Conservation (phyloP, 2,888 invertebrate species). For the Drosophila imparisetae region DNA sequence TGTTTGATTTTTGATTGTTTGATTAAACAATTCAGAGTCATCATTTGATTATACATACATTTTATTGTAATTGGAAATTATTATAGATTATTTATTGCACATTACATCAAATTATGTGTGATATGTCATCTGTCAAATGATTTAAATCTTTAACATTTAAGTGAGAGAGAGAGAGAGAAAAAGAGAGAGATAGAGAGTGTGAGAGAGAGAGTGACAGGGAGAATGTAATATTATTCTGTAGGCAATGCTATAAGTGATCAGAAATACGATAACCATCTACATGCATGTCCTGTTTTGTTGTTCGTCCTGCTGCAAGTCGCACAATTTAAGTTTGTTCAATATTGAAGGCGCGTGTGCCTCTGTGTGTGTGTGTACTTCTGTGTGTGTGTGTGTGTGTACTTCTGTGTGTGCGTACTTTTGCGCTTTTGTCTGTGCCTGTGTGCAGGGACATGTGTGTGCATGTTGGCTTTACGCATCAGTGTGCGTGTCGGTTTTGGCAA, state of each 20-base stretch:
- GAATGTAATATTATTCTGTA: not conserved
- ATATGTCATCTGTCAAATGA: not conserved
- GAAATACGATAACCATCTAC: slow-evolving; percentile 4
- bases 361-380: slow-evolving; percentile 20
- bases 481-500: slow-evolving; percentile 47
- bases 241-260: slow-evolving; percentile 6
- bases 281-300: slow-evolving; percentile 4
- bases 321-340: slow-evolving; percentile 44
- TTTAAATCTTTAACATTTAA: not conserved
- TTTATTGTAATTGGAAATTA: not conserved
- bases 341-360: slow-evolving; percentile 3
- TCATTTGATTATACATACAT: no score
- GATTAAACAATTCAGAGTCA: no score
- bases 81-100: not conserved
- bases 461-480: slow-evolving; percentile 52
- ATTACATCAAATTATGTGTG: not conserved
- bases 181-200: not conserved
- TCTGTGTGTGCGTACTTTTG: slow-evolving; percentile 9
- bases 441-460: slow-evolving; percentile 37
- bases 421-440: slow-evolving; percentile 43
- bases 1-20: no score
- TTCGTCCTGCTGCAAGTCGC: slow-evolving; percentile 12
- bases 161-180: not conserved
- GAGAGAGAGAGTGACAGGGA: not conserved
- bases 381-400: slow-evolving; percentile 8